These are phyloP conservation scores for Microctenopoma lineatum DNA, from an alignment of 2,797 vertebrate genomes.

Conservation along the genomic window DNA sequence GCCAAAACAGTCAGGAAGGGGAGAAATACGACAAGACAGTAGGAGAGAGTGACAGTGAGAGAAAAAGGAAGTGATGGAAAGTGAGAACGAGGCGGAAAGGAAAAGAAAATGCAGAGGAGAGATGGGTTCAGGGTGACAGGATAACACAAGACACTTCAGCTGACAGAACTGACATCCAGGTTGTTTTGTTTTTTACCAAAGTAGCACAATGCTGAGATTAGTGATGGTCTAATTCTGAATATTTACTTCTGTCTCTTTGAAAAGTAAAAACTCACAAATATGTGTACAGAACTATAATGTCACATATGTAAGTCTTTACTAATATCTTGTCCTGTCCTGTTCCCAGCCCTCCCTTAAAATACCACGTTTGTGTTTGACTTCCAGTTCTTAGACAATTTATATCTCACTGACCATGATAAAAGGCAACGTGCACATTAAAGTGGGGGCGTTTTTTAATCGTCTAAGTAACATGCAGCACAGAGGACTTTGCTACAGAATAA, in stretches of 20 bases:
- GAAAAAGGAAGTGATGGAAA: constrained; percentile 11
- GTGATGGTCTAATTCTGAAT: constrained; percentile 4
- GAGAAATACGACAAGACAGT: constrained; percentile 36
- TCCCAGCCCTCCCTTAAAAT: not conserved
- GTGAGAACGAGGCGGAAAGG: constrained; percentile 36
- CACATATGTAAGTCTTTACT: not conserved
- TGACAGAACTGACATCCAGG: constrained; percentile 25
- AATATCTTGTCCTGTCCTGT: no score
- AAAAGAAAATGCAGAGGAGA: constrained; percentile 8
- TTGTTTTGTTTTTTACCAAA: constrained; percentile 22
- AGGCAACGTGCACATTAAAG: not conserved
- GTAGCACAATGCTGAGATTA: constrained; percentile 11
- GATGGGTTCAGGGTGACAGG: constrained; percentile 38
- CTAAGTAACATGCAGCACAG: constrained; percentile 1
- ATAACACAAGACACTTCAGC: constrained; percentile 25
- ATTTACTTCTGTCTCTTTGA: not conserved
- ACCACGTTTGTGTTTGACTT: not conserved
- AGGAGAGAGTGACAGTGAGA: constrained; percentile 47
- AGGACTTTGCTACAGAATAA: not conserved
- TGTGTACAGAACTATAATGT: not conserved
- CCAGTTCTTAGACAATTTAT: not conserved
- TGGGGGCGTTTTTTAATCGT: no score
- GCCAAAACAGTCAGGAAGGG: constrained; percentile 27
- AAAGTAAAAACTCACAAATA: no score
- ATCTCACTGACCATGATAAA: not conserved